These are phyloP conservation scores for Oenanthe melanoleuca DNA, from an alignment of 2,113 vertebrate species.

Conservation along the genomic window DNA sequence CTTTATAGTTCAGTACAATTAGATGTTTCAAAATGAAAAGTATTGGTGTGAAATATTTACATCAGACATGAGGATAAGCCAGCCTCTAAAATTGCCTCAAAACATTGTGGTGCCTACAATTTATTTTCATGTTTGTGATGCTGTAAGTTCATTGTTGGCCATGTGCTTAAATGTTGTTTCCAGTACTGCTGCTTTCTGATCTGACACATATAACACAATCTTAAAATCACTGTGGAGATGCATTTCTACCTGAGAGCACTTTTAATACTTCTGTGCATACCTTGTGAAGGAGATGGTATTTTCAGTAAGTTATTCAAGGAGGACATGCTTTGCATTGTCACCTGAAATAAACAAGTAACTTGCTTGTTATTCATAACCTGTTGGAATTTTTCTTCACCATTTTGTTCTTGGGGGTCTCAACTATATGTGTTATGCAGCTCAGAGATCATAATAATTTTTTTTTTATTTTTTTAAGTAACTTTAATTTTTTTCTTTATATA, in stretches of 20 bases:
- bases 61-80: neutral
- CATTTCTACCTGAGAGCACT: neutral
- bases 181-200: neutral
- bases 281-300: neutral
- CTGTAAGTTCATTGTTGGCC: neutral
- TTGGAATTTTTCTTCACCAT: neutral
- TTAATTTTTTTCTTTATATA: neutral
- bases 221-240: neutral
- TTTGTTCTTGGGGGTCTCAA: neutral
- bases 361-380: neutral
- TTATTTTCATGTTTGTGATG: neutral
- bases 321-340: neutral
- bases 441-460: neutral
- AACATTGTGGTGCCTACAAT: neutral
- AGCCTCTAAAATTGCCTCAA: neutral
- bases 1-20: neutral
- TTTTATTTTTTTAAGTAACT: neutral
- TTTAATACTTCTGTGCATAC: neutral
- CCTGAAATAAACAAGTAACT: constrained; percentile 13
- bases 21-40: neutral
- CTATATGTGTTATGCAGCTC: neutral
- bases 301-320: constrained; percentile 16
- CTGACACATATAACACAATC: neutral
- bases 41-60: neutral
- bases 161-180: neutral